A percentile compares a stretch with the other conserved stretches of the same genome.
Evolutionary conservation across 2,888 invertebrate genomes (phyloP).

Genomic region (Pseudococcus jackbeardsleyi): DNA sequence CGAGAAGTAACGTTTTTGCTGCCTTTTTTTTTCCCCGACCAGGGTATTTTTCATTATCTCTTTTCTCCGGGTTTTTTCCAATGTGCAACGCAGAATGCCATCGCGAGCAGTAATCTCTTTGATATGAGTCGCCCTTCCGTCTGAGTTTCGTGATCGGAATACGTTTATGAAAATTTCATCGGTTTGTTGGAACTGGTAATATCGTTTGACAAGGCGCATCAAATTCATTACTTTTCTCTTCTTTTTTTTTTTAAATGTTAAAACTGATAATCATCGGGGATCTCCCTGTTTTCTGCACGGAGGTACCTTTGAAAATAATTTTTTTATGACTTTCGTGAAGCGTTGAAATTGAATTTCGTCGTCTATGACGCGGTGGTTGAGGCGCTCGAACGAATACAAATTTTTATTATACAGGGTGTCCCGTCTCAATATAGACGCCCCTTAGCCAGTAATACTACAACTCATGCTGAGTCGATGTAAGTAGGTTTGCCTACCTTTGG

Average conservation of each 20-base stretch:
- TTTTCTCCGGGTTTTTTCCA: neutral
- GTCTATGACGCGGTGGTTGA: neutral
- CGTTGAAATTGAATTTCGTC: slow-evolving; percentile 20
- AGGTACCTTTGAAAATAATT: neutral
- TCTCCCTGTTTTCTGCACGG: neutral
- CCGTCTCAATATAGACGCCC: no score
- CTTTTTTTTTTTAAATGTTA: neutral
- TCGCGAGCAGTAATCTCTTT: slow-evolving; percentile 44
- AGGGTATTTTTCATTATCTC: slow-evolving; percentile 35
- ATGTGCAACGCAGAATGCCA: neutral
- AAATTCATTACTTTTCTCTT: slow-evolving; percentile 35
- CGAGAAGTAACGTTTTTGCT: slow-evolving; percentile 19
- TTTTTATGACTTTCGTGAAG: slow-evolving; percentile 38
- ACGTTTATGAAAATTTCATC: slow-evolving; percentile 49
- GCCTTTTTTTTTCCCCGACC: neutral
- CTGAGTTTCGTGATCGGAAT: slow-evolving; percentile 53
- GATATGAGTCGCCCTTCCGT: slow-evolving; percentile 36
- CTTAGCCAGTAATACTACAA: no score
- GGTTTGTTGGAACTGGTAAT: slow-evolving; percentile 15
- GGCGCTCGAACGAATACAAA: slow-evolving; percentile 33
- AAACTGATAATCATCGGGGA: slow-evolving; percentile 44
- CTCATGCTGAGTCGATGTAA: no score
- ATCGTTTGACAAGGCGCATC: slow-evolving; percentile 48
- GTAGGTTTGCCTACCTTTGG: no score
- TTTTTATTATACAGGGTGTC: slow-evolving; percentile 21